These are phyloP conservation scores for Leucopsar rothschildi DNA, from an alignment of 2,113 vertebrate genomes.

Conservation along the genomic window DNA sequence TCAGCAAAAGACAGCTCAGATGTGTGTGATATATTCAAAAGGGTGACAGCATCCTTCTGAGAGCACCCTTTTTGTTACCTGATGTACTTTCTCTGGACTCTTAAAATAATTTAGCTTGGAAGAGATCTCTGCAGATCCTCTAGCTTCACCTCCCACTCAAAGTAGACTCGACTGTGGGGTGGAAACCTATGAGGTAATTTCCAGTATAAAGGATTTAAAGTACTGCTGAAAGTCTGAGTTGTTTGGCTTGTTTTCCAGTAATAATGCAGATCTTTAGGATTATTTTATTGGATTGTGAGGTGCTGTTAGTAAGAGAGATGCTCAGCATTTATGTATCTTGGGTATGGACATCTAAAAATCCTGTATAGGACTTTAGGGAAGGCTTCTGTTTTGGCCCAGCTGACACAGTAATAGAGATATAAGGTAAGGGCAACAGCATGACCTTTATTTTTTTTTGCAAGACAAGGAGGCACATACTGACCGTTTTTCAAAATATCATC, in stretches of 20 bases:
- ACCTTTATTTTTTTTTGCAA: not conserved
- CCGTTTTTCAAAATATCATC: not conserved
- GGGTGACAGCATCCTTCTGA: not conserved
- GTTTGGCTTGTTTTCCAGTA: not conserved
- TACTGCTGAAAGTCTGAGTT: not conserved
- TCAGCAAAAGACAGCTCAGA: not conserved
- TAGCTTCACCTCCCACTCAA: not conserved
- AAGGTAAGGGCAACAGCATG: not conserved
- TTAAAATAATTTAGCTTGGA: not conserved
- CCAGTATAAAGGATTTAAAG: not conserved
- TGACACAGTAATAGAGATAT: not conserved
- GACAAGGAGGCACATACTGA: not conserved
- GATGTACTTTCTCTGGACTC: not conserved
- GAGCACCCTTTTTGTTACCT: not conserved
- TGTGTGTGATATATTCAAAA: not conserved
- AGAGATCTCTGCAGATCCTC: not conserved
- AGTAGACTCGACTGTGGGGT: accelerated
- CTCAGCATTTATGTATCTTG: not conserved
- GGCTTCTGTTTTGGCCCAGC: not conserved
- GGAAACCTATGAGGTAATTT: not conserved
- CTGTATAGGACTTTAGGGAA: not conserved
- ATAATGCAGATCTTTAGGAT: not conserved
- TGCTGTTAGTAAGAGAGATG: not conserved
- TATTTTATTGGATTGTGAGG: not conserved
- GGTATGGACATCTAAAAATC: not conserved